Percentiles rank a stretch among this genome's conserved stretches.
Evolutionary conservation across 2,797 vertebrate species (phyloP).

Genomic region (Lithobates sylvaticus): DNA sequence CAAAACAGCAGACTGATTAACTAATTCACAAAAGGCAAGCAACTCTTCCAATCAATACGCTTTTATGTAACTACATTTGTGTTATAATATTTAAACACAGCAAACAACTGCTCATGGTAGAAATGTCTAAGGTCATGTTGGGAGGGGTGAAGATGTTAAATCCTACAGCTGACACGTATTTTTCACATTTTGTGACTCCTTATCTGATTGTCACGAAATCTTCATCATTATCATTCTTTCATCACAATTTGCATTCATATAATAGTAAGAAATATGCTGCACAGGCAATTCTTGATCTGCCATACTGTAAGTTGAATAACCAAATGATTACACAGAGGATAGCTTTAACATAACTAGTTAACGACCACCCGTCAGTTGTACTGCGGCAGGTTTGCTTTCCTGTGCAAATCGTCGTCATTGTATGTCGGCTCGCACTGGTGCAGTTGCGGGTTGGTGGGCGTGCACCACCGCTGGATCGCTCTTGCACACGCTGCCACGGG

Average conservation of each 20-base stretch:
- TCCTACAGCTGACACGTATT: not conserved
- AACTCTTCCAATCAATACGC: conserved; percentile 72
- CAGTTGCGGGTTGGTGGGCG: no score
- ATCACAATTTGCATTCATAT: not conserved
- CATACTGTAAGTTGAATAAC: no score
- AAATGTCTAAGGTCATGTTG: conserved; percentile 64
- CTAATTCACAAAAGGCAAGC: conserved; percentile 74
- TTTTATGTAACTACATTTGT: conserved; percentile 72
- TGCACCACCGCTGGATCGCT: no score
- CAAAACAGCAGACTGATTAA: conserved; percentile 75
- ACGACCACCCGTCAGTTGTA: no score
- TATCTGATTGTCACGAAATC: not conserved
- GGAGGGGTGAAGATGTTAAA: conserved; percentile 53
- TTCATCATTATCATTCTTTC: not conserved
- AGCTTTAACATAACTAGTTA: no score
- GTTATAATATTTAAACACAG: conserved; percentile 71
- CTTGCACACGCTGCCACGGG: no score
- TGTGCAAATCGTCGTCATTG: no score
- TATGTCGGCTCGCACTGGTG: no score
- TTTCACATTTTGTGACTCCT: not conserved
- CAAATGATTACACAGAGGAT: no score
- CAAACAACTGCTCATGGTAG: conserved; percentile 66
- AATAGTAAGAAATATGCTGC: not conserved
- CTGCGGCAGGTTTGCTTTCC: no score
- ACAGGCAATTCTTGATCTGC: not conserved